Base-by-base conservation (phyloP, 1,140 invertebrate species). In the Homarus americanus region DNA sequence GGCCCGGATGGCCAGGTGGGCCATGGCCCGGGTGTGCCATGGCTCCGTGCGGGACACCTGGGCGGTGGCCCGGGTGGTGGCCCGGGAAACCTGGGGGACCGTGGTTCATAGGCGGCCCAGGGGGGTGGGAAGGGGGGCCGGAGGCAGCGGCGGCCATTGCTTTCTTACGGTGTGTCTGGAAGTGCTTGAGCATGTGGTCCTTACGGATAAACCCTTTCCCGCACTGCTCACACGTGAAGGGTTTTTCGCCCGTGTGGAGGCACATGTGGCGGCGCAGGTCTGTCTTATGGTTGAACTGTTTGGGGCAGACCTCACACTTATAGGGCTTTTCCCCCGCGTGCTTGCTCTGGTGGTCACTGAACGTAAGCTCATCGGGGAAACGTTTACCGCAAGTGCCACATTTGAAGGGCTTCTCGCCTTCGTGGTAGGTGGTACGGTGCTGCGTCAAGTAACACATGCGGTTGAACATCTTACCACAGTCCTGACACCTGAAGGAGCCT, bases 171-270 rank as follows among this genome's bases (percentile, higher is more conserved):
- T 99, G 98, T 36, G 97, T 99, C 84, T 97, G 97, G 83, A 96
- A 95, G 94, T 99, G 98, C 94, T 99, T 99, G 87, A 97, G 96
- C 97, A 99, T 97, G 94, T 99, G 98, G 94, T 99, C 98, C 94
- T 98, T 98, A 80, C 98, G 96, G 92, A 98, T 98, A 94, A 98
- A 98, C 36, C 97, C 97, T 94, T 98, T 99, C 73, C 96, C 96
- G 94, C 98, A 98, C 53, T 95, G 95, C 84, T 96, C 95, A 94
- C 98, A 98, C 75, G 96, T 95, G 94, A 97, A 98, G 20, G 97
- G 97, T 93, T 97, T 97, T 92, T 96, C 95, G 0, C 95, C 95
- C 1, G 95, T 94, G 94, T 98, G 98, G 72, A 98, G 96, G 93
- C 97, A 97, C 95, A 97, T 96, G 94, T 99, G 98, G 69, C 98